These are phyloP conservation scores for Peromyscus nudipes DNA, from an alignment of 2,797 vertebrate genomes.

Conservation along the genomic window DNA sequence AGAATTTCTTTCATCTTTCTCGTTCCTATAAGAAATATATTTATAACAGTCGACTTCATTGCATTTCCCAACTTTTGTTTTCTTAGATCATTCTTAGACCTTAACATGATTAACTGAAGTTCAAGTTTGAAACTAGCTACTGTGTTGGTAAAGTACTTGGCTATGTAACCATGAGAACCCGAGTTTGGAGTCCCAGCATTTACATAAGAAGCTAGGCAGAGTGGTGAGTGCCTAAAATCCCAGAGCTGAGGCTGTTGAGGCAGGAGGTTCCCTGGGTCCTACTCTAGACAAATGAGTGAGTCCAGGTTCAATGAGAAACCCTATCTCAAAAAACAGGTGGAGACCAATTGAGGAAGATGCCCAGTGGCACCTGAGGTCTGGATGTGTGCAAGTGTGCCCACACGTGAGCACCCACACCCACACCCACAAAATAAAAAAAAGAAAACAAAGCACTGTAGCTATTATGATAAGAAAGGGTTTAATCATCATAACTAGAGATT, in stretches of 20 bases:
- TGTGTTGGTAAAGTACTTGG: background rate
- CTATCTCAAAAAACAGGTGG: background rate
- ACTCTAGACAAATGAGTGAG: background rate
- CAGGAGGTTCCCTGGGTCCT: background rate
- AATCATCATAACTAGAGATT: constrained; percentile 10
- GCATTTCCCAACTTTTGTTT: constrained; percentile 37
- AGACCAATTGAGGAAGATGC: background rate
- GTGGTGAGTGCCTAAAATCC: background rate
- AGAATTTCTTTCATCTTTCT: constrained; percentile 58
- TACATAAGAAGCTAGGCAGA: background rate
- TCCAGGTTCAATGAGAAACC: background rate
- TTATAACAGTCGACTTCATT: constrained; percentile 1
- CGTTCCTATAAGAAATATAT: constrained; percentile 36
- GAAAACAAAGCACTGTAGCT: background rate
- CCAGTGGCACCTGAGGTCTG: background rate
- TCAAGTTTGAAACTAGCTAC: background rate
- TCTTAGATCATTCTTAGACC: background rate
- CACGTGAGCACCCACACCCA: no score
- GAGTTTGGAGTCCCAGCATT: background rate
- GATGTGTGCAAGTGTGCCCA: background rate
- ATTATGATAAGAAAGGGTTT: background rate
- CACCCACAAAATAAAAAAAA: background rate
- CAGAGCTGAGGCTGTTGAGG: background rate
- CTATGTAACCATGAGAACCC: background rate
- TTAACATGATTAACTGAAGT: background rate